Conservation (phyloP, 1,140 invertebrate species). For the Patella vulgata region DNA sequence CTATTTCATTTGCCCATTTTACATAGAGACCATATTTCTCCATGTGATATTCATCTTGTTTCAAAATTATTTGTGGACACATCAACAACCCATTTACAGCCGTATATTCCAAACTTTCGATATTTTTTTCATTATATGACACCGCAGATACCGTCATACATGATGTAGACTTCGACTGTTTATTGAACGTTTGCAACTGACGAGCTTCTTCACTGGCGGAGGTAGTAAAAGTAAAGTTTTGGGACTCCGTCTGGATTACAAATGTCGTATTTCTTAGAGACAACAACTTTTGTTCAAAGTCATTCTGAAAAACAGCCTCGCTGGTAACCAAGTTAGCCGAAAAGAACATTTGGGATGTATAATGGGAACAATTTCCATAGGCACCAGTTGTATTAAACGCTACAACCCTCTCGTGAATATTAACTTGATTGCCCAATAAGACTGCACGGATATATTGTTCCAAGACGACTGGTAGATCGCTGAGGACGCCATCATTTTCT, state of each 20-base stretch:
- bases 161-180: too few species aligned
- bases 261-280: conserved; percentile 8
- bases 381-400: conserved; percentile 13
- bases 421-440: too few species aligned
- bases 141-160: not conserved
- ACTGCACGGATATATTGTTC: not conserved
- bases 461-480: conserved; percentile 12
- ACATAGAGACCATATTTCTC: not conserved
- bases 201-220: too few species aligned
- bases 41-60: conserved; percentile 12
- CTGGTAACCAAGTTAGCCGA: conserved; percentile 3
- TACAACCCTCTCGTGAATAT: too few species aligned
- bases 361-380: conserved; percentile 2
- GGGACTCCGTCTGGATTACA: not conserved
- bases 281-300: conserved; percentile 1
- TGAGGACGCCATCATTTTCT: conserved; percentile 12
- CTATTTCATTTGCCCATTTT: too few species aligned
- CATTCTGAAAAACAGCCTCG: not conserved
- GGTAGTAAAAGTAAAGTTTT: too few species aligned
- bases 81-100: conserved; percentile 12
- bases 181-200: too few species aligned
- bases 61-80: conserved; percentile 19
- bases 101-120: conserved; percentile 1
- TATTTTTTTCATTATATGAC: too few species aligned
- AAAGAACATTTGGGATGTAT: not conserved